phyloP scores from a whole-genome alignment of 2,113 vertebrate genomes.

The Microtus pennsylvanicus region DNA sequence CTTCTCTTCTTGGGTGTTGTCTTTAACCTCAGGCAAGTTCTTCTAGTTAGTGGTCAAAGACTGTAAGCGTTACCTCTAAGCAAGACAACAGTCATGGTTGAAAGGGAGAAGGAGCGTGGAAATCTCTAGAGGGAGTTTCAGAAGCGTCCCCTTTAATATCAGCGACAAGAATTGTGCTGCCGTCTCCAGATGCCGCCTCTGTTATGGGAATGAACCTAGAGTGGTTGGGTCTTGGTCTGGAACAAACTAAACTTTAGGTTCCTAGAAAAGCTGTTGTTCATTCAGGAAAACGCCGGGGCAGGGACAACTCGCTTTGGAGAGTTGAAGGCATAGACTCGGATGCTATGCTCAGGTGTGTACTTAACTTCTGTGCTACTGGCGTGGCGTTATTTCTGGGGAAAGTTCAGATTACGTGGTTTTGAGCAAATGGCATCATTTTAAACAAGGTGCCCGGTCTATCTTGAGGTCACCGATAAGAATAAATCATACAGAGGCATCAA shows the following conservation, averaged over 20 bases:
- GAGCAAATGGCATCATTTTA: constrained; percentile 5
- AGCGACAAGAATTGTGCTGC: background rate
- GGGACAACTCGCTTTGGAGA: background rate
- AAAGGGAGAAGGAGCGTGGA: background rate
- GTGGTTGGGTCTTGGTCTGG: background rate
- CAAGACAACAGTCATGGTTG: background rate
- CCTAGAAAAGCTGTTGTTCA: background rate
- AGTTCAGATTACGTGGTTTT: background rate
- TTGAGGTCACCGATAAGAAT: background rate
- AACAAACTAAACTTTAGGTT: background rate
- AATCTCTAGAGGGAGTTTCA: background rate
- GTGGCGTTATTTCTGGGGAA: background rate
- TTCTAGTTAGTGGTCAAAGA: background rate
- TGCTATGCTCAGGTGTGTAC: background rate
- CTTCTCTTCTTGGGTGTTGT: background rate
- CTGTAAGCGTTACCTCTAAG: background rate
- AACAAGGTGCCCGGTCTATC: background rate
- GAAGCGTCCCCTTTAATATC: background rate
- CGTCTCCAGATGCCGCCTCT: too few species aligned
- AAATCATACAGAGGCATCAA: background rate
- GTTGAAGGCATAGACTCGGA: background rate
- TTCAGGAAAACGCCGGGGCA: background rate
- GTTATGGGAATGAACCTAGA: background rate
- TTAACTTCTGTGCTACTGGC: background rate
- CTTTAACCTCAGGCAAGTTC: background rate